Evolutionary conservation across 2,888 invertebrate genomes (phyloP).

Genomic region (Lydus trimaculatus): DNA sequence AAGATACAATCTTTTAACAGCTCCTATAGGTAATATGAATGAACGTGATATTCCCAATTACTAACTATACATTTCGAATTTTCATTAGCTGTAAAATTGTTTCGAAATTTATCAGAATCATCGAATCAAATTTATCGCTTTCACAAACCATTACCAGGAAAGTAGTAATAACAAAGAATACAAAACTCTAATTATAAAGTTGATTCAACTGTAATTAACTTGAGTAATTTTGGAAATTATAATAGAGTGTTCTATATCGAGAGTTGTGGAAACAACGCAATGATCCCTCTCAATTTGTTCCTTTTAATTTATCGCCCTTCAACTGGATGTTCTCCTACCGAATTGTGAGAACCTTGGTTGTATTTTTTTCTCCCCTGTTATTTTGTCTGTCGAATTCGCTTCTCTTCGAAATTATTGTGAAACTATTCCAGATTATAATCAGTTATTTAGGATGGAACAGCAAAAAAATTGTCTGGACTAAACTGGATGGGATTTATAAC

Average conservation of each 20-base stretch:
- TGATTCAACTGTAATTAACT: background rate
- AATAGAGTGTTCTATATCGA: background rate
- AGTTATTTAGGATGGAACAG: background rate
- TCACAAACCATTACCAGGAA: background rate
- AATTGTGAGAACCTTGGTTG: background rate
- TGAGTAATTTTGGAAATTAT: background rate
- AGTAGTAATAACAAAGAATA: background rate
- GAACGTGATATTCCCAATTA: background rate
- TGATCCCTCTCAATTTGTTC: background rate
- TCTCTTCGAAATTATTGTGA: background rate
- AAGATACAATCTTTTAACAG: background rate
- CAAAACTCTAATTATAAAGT: background rate
- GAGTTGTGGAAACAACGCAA: background rate
- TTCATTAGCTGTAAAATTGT: background rate
- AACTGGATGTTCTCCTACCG: background rate
- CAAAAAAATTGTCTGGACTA: conserved; percentile 2
- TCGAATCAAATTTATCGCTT: background rate
- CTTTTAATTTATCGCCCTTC: background rate
- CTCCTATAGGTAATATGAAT: background rate
- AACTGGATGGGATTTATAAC: background rate
- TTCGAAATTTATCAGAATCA: background rate
- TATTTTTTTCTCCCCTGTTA: background rate
- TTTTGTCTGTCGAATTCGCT: background rate
- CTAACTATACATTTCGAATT: background rate
- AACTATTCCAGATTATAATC: background rate